Base-by-base conservation (phyloP, 2,888 invertebrate species). In the Kryphioiulus occultus region DNA sequence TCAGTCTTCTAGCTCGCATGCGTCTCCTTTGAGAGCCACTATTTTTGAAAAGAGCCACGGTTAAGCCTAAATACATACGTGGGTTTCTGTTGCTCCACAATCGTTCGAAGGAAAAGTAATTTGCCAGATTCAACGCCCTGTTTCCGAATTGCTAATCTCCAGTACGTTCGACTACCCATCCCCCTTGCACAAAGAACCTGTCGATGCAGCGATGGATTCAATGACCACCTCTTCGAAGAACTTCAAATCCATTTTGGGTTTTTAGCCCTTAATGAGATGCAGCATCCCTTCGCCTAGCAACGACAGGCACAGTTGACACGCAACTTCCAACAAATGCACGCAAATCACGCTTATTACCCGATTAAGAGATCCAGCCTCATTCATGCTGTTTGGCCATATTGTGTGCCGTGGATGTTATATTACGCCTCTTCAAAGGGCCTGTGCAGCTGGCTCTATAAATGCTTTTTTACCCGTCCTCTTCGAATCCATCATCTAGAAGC, bases 271-370 rank as follows among this genome's bases (percentile, higher is more conserved):
- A 78, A 78, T 78, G 78, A 78, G 78, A 78, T 78, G 78, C 78
- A 78, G 78, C 78, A 32, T 78, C 78, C 78, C 15, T 32, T 78
- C 78, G 78, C 78, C 78, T 78, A 78, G 78, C 78, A 78, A 78
- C 78, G 78, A n/a, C n/a, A n/a, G n/a, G 78, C 78, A 78, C 78
- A 32, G 26, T 78, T 32, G 78, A 78, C 78, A 78, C 78, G 78
- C 78, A 78, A 78, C 30, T 78, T 78, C 30, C 78, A 32, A 26
- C 78, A 78, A 78, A 78, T 78, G 78, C 78, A 78, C 78, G 78
- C 78, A 78, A 78, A 78, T 78, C 78, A 78, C 78, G 78, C 78
- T 78, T 78, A 78, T 78, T 78, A 78, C 30, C 78, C 78, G 30
- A 78, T 78, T 78, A 78, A 78, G 78, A 32, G 30, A 30, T 15